Conservation (phyloP, 2,888 invertebrate genomes). For the Acanthosepion pharaonis region DNA sequence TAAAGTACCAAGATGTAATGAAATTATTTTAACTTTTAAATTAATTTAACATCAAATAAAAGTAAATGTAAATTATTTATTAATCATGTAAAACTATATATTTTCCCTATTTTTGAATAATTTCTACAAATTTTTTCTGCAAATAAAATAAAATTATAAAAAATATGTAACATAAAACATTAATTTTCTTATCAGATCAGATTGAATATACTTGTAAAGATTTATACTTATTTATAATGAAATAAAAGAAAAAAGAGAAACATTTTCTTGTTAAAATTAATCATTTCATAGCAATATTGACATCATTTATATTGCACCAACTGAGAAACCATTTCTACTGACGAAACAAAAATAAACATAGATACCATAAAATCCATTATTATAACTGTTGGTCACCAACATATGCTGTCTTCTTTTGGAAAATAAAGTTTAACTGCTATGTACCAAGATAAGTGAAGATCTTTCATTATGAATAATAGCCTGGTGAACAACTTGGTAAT, state of each 20-base stretch:
- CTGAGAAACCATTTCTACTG: no score
- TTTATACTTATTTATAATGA: no score
- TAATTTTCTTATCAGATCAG: no score
- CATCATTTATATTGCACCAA: no score
- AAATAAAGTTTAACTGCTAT: neutral
- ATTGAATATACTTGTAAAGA: no score
- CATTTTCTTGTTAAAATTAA: no score
- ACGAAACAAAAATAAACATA: no score
- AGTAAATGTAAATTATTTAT: neutral
- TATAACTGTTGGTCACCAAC: neutral
- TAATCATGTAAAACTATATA: neutral
- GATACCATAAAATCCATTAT: neutral
- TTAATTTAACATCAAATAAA: neutral
- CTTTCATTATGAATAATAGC: neutral
- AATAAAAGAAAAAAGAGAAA: no score
- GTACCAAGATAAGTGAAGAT: neutral
- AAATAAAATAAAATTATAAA: neutral
- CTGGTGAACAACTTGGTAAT: conserved; percentile 20
- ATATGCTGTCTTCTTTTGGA: neutral
- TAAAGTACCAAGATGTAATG: no score
- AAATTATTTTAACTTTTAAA: neutral
- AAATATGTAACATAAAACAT: no score
- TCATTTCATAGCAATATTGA: no score
- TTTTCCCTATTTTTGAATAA: neutral
- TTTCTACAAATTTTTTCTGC: neutral